Conservation (phyloP, 1,140 invertebrate species). For the Ostrea denselamellosa region DNA sequence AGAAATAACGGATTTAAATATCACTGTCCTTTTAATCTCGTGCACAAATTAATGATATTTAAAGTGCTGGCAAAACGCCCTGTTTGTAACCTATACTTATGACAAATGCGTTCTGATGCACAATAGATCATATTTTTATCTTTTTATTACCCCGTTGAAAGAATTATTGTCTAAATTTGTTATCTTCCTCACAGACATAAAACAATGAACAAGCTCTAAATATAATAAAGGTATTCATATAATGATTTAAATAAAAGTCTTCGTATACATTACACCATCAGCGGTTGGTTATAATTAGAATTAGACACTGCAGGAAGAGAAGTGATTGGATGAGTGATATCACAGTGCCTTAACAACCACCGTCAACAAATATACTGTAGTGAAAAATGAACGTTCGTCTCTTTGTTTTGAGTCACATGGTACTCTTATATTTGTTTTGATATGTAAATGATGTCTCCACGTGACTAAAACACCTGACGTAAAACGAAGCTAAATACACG, state of each 20-base stretch:
- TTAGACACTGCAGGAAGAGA: background rate
- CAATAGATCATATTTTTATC: background rate
- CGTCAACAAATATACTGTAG: background rate
- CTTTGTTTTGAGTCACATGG: background rate
- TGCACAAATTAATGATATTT: background rate
- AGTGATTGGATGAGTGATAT: background rate
- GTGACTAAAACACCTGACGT: background rate
- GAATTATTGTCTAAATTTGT: too few relatives aligned
- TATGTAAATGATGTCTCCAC: slow-evolving; percentile 15
- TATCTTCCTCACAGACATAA: too few relatives aligned
- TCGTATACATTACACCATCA: background rate
- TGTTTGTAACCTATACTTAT: too few relatives aligned
- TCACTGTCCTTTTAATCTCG: background rate
- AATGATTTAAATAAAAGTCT: too few relatives aligned
- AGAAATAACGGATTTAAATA: background rate
- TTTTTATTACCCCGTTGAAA: background rate
- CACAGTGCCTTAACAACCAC: background rate
- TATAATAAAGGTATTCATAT: too few relatives aligned
- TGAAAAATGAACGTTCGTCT: too few relatives aligned
- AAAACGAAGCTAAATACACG: background rate
- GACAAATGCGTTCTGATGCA: background rate
- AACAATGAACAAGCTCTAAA: too few relatives aligned
- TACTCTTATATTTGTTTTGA: background rate
- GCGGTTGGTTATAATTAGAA: background rate
- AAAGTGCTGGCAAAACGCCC: background rate